Base-by-base conservation (phyloP, 2,797 vertebrate species). In the Pygocentrus nattereri region DNA sequence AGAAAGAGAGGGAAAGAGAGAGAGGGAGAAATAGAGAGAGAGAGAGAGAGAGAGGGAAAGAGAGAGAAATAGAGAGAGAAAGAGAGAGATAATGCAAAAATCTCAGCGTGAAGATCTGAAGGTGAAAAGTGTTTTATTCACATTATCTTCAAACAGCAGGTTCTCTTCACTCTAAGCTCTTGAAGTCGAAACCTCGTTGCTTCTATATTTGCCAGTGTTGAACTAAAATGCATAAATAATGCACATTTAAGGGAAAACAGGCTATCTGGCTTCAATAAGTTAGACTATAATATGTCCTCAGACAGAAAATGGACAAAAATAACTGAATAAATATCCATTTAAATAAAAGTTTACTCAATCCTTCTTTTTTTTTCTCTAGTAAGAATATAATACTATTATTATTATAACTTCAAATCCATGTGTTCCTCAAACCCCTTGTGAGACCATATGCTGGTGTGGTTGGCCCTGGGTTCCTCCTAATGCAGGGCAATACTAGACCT, bases 61-160 rank as follows among this genome's bases (percentile, higher is more conserved):
- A 56, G 12, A n/a, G n/a, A n/a, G n/a, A n/a, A n/a, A n/a, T n/a
- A n/a, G n/a, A n/a, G n/a, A n/a, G n/a, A n/a, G n/a, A n/a, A n/a
- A n/a, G n/a, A 74, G 34, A 61, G n/a, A 25, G 31, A 61, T 34
- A 61, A 18, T 18, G 30, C 4, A 8, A 15, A 27, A 0, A 3
- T 16, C 23, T 61, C 6, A 50, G 58, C 80, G 4, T 13, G 44
- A 70, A 50, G 34, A 71, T 44, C 18, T 61, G 68, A 62, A 80
- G 47, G 38, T 82, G 68, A 59, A 27, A 67, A 78, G 65, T 75
- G 75, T 61, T 78, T 85, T 85, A 87, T 88, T 88, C 68, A 78
- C 47, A 74, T 59, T 74, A 74, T 44, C 54, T 34, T 70, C 31
- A 76, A 67, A 81, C 65, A 69, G 77, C 83, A 80, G 38, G 52